Percentiles rank a stretch among this genome's conserved stretches.
phyloP scores from a whole-genome alignment of 1,140 invertebrate genomes.

The Micrasema longulum region DNA sequence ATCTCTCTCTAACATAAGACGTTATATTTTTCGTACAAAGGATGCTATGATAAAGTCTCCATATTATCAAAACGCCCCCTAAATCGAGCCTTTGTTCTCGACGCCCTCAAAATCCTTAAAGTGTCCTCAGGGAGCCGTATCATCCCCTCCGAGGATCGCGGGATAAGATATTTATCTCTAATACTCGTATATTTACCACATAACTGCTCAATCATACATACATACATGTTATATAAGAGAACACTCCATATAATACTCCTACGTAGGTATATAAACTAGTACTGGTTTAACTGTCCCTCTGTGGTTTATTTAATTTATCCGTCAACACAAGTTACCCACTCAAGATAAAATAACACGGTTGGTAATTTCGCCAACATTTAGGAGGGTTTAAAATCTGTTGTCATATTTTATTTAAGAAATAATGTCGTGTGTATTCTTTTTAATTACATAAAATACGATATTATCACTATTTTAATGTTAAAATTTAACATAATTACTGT shows the following conservation, averaged over 20 bases:
- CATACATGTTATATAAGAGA: no score
- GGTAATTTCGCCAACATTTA: background rate
- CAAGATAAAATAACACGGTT: slow-evolving; percentile 4
- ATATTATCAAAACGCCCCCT: slow-evolving; percentile 33
- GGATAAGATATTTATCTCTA: slow-evolving; percentile 26
- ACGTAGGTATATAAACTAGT: background rate
- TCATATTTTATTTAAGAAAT: no score
- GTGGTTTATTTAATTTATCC: slow-evolving; percentile 15
- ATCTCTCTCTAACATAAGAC: slow-evolving; percentile 5
- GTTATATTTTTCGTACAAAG: slow-evolving; percentile 20
- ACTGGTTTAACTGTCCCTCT: background rate
- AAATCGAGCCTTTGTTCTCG: slow-evolving; percentile 33
- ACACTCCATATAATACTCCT: background rate
- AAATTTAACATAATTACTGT: no score
- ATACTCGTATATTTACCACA: slow-evolving; percentile 36
- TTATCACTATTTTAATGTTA: no score
- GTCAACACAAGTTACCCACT: background rate
- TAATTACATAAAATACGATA: no score
- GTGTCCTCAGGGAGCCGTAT: slow-evolving; percentile 24
- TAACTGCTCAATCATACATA: slow-evolving; percentile 37
- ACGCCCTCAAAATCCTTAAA: slow-evolving; percentile 37
- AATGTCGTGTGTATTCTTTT: no score
- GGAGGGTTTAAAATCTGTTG: no score
- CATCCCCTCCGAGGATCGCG: slow-evolving; percentile 14
- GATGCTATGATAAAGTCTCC: slow-evolving; percentile 34